Conservation (phyloP, 2,797 vertebrate species). For the Notoglanidium macrostoma region DNA sequence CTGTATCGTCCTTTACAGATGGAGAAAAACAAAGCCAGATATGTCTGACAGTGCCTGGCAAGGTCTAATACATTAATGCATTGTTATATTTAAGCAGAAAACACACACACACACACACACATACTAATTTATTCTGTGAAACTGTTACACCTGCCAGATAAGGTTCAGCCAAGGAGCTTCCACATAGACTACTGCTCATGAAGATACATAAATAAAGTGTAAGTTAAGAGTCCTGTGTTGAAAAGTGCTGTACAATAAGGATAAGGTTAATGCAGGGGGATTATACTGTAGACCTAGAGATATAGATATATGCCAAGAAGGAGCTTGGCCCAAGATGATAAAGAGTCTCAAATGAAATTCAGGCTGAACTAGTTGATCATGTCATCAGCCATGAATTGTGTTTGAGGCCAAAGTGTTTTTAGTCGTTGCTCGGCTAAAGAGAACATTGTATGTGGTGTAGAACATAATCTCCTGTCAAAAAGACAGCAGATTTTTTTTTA, state of each 20-base stretch:
- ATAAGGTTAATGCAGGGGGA: not conserved
- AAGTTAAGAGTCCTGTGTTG: not conserved
- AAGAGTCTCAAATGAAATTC: slow-evolving; percentile 6
- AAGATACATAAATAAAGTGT: not conserved
- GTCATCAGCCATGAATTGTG: slow-evolving; percentile 6
- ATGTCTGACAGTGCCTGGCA: not conserved
- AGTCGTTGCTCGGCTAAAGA: not conserved
- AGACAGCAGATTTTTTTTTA: not conserved
- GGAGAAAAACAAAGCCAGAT: not conserved
- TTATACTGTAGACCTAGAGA: slow-evolving; percentile 1
- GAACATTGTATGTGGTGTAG: not conserved
- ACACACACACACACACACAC: not conserved
- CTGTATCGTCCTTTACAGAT: not conserved
- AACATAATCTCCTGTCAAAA: not conserved
- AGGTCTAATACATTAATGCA: slow-evolving; percentile 7
- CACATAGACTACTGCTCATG: not conserved
- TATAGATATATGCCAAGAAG: not conserved
- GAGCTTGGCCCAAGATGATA: not conserved
- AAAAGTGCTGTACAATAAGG: not conserved
- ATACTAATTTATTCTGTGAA: slow-evolving; percentile 15
- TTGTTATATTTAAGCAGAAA: not conserved
- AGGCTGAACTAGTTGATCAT: slow-evolving; percentile 7
- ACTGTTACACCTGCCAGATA: slow-evolving; percentile 15
- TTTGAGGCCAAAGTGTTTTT: not conserved
- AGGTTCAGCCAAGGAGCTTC: not conserved